Evolutionary conservation across 2,797 vertebrate genomes (phyloP).

Genomic region (Coregonus sp.): DNA sequence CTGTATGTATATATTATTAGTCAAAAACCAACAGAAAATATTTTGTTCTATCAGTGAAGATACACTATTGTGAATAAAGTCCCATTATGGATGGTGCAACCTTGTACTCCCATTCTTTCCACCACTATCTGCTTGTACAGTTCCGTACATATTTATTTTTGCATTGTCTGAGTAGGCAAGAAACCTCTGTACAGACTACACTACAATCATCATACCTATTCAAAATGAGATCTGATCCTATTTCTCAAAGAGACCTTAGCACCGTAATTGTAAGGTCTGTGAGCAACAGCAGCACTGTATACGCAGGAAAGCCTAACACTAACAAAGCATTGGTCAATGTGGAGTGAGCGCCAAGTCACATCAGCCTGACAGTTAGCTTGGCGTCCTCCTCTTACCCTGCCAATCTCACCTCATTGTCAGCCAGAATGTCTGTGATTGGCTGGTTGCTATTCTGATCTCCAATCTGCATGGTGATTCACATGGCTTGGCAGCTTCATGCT

Average conservation of each 20-base stretch:
- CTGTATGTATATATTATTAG: constrained; percentile 74
- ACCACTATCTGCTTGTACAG: constrained; percentile 6
- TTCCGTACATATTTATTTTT: background rate
- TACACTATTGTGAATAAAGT: constrained; percentile 81
- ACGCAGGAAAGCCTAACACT: background rate
- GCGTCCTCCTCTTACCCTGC: background rate
- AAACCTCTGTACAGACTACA: background rate
- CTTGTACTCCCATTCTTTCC: constrained; percentile 26
- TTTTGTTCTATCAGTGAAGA: constrained; percentile 82
- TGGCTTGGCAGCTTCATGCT: background rate
- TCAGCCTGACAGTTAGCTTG: constrained; percentile 1
- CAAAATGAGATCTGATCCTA: background rate
- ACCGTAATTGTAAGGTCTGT: background rate
- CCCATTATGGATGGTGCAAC: constrained; percentile 69
- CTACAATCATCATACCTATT: background rate
- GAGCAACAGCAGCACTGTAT: background rate
- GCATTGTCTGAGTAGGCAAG: background rate
- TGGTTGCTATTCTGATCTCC: constrained; percentile 2
- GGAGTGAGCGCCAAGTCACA: background rate
- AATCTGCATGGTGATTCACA: constrained; percentile 2
- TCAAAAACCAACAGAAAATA: constrained; percentile 70
- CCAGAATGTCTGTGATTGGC: constrained; percentile 5
- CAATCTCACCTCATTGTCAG: constrained; percentile 16
- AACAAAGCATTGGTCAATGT: background rate
- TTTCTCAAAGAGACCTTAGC: background rate